Base-by-base conservation (phyloP, 1,140 invertebrate species). In the Agraylea sexmaculata region DNA sequence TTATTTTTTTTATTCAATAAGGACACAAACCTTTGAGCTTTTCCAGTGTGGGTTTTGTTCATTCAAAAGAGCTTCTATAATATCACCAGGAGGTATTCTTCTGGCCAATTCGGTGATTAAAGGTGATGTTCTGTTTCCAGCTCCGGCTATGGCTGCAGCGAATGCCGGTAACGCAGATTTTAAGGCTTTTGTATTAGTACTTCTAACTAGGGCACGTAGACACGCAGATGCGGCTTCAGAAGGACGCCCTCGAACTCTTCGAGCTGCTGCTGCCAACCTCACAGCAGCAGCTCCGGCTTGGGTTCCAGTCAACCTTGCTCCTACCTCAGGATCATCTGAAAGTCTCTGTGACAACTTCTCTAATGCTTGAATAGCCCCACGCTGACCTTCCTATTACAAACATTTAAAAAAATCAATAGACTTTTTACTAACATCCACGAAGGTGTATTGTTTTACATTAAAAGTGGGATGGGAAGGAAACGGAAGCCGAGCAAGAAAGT, bases 1-100 rank as follows among this genome's bases (percentile, higher is more conserved):
- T n/a, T n/a, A n/a, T n/a, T n/a, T n/a, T n/a, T n/a, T n/a, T n/a
- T n/a, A n/a, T n/a, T n/a, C n/a, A n/a, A n/a, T n/a, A n/a, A n/a
- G n/a, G n/a, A n/a, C n/a, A n/a, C n/a, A n/a, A n/a, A 73, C 73
- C 59, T 73, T 75, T 2, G 74, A 68, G 46, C 78, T 80, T 49
- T 74, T 75, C 33, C 70, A 70, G 44, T 73, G 69, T 21, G 80
- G 57, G 52, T 75, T 75, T n/a, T 77, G 70, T 11, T 71, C 66
- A 5, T 75, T 68, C 21, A 76, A 58, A 17, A 83, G 52, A 44
- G 74, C 69, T 44, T 74, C 65, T 8, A 83, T 56, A 21, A 83
- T 70, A 17, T 70, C 60, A 40, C 71, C 69, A 3, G 81, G 72
- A 20, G 70, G 66, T 18, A 76, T 11, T 1, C 43, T 12, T 3